Conservation (phyloP, 2,113 vertebrate genomes). For the Misgurnus anguillicaudatus region DNA sequence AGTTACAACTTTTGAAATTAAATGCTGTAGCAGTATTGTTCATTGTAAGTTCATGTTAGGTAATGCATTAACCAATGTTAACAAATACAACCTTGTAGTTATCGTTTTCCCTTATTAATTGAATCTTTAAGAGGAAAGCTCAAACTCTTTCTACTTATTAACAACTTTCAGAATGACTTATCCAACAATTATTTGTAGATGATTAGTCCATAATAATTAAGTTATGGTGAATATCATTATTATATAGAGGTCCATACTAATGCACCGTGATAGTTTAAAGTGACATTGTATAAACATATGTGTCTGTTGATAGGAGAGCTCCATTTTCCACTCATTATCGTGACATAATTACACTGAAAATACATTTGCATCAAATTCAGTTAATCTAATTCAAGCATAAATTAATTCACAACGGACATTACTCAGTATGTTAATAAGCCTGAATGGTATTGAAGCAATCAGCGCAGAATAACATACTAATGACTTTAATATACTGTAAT, state of each 20-base stretch:
- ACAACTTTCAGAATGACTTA: background rate
- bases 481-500: conserved; percentile 20
- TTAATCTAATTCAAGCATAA: conserved; percentile 37
- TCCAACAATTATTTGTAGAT: background rate
- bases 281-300: conserved; percentile 1
- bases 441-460: conserved; percentile 35
- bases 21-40: too few species aligned
- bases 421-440: conserved; percentile 43
- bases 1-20: too few species aligned
- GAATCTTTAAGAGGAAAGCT: too few species aligned
- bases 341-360: conserved; percentile 33
- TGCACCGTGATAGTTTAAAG: background rate
- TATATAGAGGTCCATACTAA: background rate
- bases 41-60: too few species aligned
- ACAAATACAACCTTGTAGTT: too few species aligned
- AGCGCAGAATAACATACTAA: conserved; percentile 39
- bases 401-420: conserved; percentile 45
- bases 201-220: background rate
- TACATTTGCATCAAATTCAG: conserved; percentile 32
- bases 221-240: background rate
- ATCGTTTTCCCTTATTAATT: too few species aligned
- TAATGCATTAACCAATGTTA: too few species aligned
- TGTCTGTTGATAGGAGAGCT: conserved; percentile 10
- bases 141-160: too few species aligned
- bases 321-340: conserved; percentile 15